phyloP scores from a whole-genome alignment of 2,797 vertebrate species.

The Pantherophis vulpinus region DNA sequence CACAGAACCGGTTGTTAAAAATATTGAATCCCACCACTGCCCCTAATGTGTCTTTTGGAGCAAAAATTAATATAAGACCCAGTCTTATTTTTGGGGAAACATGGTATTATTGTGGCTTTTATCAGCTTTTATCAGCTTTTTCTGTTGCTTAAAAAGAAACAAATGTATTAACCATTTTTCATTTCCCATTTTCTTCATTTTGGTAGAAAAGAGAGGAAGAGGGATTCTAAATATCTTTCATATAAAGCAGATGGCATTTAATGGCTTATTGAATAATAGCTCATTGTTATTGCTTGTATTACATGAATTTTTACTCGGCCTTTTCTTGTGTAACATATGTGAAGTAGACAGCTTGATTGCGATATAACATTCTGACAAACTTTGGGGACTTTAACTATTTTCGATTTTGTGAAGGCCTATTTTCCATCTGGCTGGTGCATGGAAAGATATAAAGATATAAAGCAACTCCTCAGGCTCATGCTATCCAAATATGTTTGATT shows the following conservation, averaged over 20 bases:
- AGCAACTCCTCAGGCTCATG: neutral
- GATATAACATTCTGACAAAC: conserved; percentile 63
- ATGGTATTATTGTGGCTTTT: neutral
- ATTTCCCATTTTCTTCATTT: conserved; percentile 14
- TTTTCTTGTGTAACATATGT: conserved; percentile 67
- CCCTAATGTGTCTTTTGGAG: too few relatives aligned
- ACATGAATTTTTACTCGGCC: conserved; percentile 42
- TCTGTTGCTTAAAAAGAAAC: conserved; percentile 1
- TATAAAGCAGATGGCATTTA: conserved; percentile 67
- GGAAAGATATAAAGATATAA: conserved; percentile 35
- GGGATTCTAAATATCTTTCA: conserved; percentile 34
- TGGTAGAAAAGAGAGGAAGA: conserved; percentile 14
- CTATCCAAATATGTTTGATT: neutral
- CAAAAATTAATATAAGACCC: too few relatives aligned
- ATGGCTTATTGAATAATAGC: conserved; percentile 51
- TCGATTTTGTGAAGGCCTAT: conserved; percentile 49
- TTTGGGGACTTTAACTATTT: conserved; percentile 57
- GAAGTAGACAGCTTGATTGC: conserved; percentile 61
- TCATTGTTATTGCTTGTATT: conserved; percentile 49
- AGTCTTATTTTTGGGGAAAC: too few relatives aligned
- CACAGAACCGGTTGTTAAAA: too few relatives aligned
- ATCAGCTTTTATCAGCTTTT: neutral
- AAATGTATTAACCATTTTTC: conserved; percentile 24
- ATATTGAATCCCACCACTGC: too few relatives aligned
- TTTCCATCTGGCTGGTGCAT: conserved; percentile 64